Conservation (phyloP, 2,888 invertebrate genomes). For the Drosophila robusta region DNA sequence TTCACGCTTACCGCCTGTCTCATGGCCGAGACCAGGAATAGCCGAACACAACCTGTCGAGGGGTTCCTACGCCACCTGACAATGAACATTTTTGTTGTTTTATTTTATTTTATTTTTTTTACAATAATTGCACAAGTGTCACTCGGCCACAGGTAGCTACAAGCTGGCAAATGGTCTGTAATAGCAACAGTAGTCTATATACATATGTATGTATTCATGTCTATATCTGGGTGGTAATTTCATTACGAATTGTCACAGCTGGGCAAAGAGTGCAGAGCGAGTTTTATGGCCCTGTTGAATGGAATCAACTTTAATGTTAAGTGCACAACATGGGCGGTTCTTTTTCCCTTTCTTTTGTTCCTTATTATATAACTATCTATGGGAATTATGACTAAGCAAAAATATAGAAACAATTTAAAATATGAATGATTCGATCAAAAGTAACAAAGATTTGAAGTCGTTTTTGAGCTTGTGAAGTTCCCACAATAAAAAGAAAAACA, state of each 20-base stretch:
- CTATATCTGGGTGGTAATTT: conserved; percentile 47
- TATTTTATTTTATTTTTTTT: conserved; percentile 12
- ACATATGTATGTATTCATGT: neutral
- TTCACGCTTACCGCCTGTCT: conserved; percentile 50
- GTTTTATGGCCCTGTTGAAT: conserved; percentile 24
- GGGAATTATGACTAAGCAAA: conserved; percentile 42
- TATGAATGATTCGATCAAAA: neutral
- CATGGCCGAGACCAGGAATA: conserved; percentile 35
- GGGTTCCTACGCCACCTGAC: conserved; percentile 42
- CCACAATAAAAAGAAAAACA: too few species aligned
- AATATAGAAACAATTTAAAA: neutral
- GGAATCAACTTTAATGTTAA: conserved; percentile 21
- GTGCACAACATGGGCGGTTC: conserved; percentile 27
- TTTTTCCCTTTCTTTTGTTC: conserved; percentile 6
- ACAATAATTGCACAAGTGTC: conserved; percentile 74
- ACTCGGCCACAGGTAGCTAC: conserved; percentile 47
- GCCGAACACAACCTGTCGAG: conserved; percentile 43
- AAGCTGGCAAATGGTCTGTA: conserved; percentile 19
- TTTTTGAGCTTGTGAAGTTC: neutral
- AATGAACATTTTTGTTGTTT: conserved; percentile 23
- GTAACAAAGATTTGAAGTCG: neutral
- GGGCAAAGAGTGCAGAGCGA: conserved; percentile 24
- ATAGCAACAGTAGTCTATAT: conserved; percentile 3
- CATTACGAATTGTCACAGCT: conserved; percentile 47
- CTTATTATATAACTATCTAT: conserved; percentile 36